A percentile compares a stretch with the other conserved stretches of the same genome.
Evolutionary conservation across 2,113 vertebrate species (phyloP).

Genomic region (Eptesicus fuscus): DNA sequence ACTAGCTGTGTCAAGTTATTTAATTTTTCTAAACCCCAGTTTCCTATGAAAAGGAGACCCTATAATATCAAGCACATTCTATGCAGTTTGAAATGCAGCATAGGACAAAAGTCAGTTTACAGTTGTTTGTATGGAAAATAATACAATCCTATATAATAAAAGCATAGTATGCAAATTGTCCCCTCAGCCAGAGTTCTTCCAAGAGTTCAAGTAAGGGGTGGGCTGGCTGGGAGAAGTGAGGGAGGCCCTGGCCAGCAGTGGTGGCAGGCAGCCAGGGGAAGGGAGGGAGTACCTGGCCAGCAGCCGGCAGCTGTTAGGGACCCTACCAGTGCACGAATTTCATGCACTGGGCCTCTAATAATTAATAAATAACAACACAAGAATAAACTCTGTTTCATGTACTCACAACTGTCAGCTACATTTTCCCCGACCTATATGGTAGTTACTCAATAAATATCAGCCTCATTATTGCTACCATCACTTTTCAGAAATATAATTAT

Average conservation of each 20-base stretch:
- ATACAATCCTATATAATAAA: not conserved
- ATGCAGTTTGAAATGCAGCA: not conserved
- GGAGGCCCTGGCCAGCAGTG: too few relatives aligned
- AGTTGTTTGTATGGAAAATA: not conserved
- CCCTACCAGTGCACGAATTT: too few relatives aligned
- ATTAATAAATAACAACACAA: not conserved
- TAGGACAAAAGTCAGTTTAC: not conserved
- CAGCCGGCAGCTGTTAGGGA: too few relatives aligned
- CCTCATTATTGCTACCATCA: not conserved
- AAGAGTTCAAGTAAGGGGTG: too few relatives aligned
- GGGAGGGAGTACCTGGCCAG: too few relatives aligned
- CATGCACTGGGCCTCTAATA: not conserved
- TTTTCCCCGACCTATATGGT: too few relatives aligned
- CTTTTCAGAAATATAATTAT: slow-evolving; percentile 3
- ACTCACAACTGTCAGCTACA: not conserved
- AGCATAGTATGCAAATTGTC: too few relatives aligned
- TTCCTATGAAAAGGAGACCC: not conserved
- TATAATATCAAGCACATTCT: not conserved
- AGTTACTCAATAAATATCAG: not conserved
- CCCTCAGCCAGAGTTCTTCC: too few relatives aligned
- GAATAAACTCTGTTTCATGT: not conserved
- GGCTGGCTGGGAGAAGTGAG: too few relatives aligned
- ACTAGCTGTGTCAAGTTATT: not conserved
- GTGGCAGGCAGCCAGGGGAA: too few relatives aligned
- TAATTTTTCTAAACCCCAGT: not conserved